Evolutionary conservation across 2,888 invertebrate species (phyloP).

Genomic region (Nephrocerus scutellatus): DNA sequence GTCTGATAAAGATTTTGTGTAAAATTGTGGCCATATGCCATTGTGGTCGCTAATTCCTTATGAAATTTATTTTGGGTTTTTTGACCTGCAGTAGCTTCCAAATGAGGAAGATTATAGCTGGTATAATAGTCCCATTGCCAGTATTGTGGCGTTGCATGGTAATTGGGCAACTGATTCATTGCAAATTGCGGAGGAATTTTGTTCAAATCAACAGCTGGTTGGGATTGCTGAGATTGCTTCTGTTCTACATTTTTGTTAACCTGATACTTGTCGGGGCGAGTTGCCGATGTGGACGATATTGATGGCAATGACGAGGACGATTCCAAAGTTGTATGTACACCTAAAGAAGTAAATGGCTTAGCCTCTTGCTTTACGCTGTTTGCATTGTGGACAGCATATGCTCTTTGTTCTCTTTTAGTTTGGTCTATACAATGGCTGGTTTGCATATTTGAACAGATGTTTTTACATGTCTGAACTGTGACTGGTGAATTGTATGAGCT

Average conservation of each 20-base stretch:
- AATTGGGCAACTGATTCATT: slow-evolving; percentile 62
- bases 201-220: slow-evolving; percentile 48
- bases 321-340: too few species aligned
- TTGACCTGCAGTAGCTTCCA: slow-evolving; percentile 52
- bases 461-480: too few species aligned
- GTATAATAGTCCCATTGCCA: slow-evolving; percentile 59
- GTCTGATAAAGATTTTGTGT: slow-evolving; percentile 45
- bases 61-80: slow-evolving; percentile 56
- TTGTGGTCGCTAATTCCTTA: slow-evolving; percentile 46
- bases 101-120: slow-evolving; percentile 54
- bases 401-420: too few species aligned
- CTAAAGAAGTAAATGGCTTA: too few species aligned
- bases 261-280: slow-evolving; percentile 20
- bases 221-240: slow-evolving; percentile 23
- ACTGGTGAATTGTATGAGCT: too few species aligned
- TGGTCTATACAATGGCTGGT: too few species aligned
- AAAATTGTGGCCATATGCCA: slow-evolving; percentile 45
- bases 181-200: slow-evolving; percentile 57
- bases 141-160: slow-evolving; percentile 58
- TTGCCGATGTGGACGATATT: slow-evolving; percentile 16
- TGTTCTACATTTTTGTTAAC: slow-evolving; percentile 19
- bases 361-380: too few species aligned
- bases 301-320: slow-evolving; percentile 16
- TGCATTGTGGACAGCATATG: too few species aligned
- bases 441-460: too few species aligned